Evolutionary conservation across 1,140 invertebrate genomes (phyloP), one percentile per base, ranked within the genome.

Genomic region (Euura saliciscinereae): DNA sequence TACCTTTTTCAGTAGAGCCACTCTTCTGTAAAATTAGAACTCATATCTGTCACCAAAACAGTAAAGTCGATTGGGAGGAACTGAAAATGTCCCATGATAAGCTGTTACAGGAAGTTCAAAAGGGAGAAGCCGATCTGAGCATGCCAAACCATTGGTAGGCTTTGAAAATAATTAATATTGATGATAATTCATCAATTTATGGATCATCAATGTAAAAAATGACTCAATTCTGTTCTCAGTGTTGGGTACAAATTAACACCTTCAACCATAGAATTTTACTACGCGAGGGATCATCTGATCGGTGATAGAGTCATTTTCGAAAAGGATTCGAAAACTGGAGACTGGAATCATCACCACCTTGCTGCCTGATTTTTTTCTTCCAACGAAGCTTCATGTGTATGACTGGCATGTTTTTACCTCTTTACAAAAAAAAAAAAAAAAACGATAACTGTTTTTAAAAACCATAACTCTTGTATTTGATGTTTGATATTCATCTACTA

Each of bases 71-170:
- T 11, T 90, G 88, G 88, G 74, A 87, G 0, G 77, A 85, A 4
- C 77, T 85, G 45, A 84, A 89, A 66, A 73, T 80, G 4, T 70
- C 78, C 4, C 85, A 88, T 69, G 85, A 88, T 64, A 69, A 84
- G 45, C 71, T 88, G 65, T 71, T 83, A 2, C 51, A 79, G 1
- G 71, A 84, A 46, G 80, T 78, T 65, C 69, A 70, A 28, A 73
- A 75, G 5, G 78, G 79, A 0, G 76, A 79, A 43, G 71, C 75
- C 28, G 66, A 71, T 13, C 75, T 88, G 10, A 71, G 78, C 0
- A 86, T 87, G 80, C 88, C 89, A 3, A 82, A 87, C 68, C 82
- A 89, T 72, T 81, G 88, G 89, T 89, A 80, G 80, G 85, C 83
- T 28, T 28, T 28, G 28, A 28, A 28, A 28, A 28, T 28, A n/a